Base-by-base conservation (phyloP, 2,888 invertebrate genomes). In the Hirtodrosophila cameraria region DNA sequence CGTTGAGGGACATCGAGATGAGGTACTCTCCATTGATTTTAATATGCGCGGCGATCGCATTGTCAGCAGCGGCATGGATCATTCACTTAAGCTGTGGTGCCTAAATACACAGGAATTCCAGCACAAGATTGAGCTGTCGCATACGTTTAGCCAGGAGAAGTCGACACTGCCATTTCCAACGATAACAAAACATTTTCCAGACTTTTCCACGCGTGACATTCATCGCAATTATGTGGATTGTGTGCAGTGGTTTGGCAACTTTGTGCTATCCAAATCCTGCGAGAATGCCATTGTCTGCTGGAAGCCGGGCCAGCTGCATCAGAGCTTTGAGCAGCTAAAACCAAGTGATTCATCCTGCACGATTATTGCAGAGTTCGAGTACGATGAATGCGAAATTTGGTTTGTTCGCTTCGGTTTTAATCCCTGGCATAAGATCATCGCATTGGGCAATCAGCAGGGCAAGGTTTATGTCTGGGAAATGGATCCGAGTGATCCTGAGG, bases 191-290 rank as follows among this genome's bases (percentile, higher is more conserved):
- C 97, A 99, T 91, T 99, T 98, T 89, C 98, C 99, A 0, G 97
- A 97, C 89, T 99, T 98, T 88, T 97, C 97, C 0, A 99, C 99
- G 0, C 93, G 98, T 70, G 99, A 99, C 90, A 97, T 99, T 71
- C 99, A 99, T 90, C 94, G 97, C 66, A 99, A 99, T 91, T 99
- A 99, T 91, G 99, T 99, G 1, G 99, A 99, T 89, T 99, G 99
- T 90, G 98, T 98, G 0, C 94, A 96, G 77, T 99, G 99, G 98
- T 95, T 97, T 90, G 99, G 99, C 0, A 96, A 97, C 90, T 96
- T 98, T 88, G 94, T 99, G 55, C 92, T 98, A 9, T 97, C 98
- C 3, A 98, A 98, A 93, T 98, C 98, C 0, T 99, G 99, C 89
- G 99, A 99, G 90, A 98, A 99, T 88, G 95, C 96, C 49, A 97